Percentiles rank a stretch among this genome's conserved stretches.
Conservation (phyloP, 1,140 invertebrate species). For the Atta texana region DNA sequence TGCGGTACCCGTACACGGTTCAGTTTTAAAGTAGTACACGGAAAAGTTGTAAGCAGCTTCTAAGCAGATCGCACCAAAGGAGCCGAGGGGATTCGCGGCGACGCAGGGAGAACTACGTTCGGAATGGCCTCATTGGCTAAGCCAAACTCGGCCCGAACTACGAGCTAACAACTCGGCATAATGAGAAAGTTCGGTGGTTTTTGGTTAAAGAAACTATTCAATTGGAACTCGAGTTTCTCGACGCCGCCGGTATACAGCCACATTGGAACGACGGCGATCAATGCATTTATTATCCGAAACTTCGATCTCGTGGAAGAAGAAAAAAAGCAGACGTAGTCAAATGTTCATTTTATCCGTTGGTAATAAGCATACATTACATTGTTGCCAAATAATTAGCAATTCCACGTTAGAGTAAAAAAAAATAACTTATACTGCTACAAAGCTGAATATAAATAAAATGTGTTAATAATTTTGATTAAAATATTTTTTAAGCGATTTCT, state of each 20-base stretch:
- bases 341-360: background rate
- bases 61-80: conserved; percentile 62
- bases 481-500: background rate
- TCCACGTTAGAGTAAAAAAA: background rate
- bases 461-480: background rate
- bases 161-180: conserved; percentile 75
- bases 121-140: conserved; percentile 73
- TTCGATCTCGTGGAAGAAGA: conserved; percentile 30
- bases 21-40: conserved; percentile 73
- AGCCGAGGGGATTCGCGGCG: conserved; percentile 4
- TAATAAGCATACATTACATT: background rate
- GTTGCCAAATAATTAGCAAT: background rate
- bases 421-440: background rate
- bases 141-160: conserved; percentile 73
- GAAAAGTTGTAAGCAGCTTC: conserved; percentile 79
- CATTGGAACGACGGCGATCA: conserved; percentile 45
- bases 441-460: background rate
- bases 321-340: background rate
- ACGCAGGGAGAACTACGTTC: conserved; percentile 19
- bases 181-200: conserved; percentile 76
- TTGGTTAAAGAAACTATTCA: conserved; percentile 76
- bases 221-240: conserved; percentile 71
- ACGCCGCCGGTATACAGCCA: conserved; percentile 38
- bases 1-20: conserved; percentile 38
- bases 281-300: conserved; percentile 55